Evolutionary conservation across 2,113 vertebrate genomes (phyloP).

Genomic region (Campylomormyrus tamandua): DNA sequence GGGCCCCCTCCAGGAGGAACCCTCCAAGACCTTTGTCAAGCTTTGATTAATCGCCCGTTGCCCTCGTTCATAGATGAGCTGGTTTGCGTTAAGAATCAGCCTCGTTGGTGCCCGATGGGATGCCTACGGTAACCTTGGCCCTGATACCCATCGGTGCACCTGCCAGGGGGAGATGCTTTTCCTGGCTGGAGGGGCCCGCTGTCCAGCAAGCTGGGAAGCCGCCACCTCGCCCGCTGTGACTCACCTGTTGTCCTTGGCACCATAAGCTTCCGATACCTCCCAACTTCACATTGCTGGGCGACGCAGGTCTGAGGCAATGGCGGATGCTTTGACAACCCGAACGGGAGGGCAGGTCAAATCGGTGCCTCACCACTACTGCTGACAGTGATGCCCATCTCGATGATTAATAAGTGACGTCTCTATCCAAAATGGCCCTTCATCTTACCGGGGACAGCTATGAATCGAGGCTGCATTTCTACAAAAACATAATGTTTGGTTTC

Average conservation of each 20-base stretch:
- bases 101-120: conserved; percentile 40
- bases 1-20: conserved; percentile 23
- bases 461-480: not conserved
- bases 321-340: not conserved
- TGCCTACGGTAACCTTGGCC: conserved; percentile 52
- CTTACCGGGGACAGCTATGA: not conserved
- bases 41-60: conserved; percentile 45
- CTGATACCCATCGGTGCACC: conserved; percentile 36
- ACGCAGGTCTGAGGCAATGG: not conserved
- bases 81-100: conserved; percentile 61
- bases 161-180: conserved; percentile 25
- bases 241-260: conserved; percentile 55
- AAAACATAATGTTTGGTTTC: not conserved
- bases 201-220: conserved; percentile 53
- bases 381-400: not conserved
- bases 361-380: not conserved
- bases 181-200: conserved; percentile 55
- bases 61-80: conserved; percentile 49
- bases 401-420: not conserved
- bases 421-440: not conserved
- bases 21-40: conserved; percentile 35
- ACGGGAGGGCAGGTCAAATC: not conserved
- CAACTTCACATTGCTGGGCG: not conserved
- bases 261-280: conserved; percentile 25
- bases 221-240: conserved; percentile 45